These are phyloP conservation scores for Triplophysa rosa DNA, from an alignment of 2,113 vertebrate genomes.

Conservation along the genomic window DNA sequence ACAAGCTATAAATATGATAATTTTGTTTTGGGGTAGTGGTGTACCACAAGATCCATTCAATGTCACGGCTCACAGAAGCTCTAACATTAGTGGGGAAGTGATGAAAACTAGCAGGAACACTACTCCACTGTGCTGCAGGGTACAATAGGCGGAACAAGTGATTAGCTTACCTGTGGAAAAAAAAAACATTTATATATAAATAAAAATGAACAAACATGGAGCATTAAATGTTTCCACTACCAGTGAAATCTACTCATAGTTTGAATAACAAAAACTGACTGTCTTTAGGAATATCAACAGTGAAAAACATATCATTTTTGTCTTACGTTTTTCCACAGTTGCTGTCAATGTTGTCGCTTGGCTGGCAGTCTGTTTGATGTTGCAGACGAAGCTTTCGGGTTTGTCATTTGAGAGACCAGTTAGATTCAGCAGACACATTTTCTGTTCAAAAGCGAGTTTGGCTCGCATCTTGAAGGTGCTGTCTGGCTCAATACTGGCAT, in stretches of 20 bases:
- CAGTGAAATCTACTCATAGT: background rate
- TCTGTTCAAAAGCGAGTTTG: slow-evolving; percentile 48
- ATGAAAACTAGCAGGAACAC: slow-evolving; percentile 66
- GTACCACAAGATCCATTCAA: slow-evolving; percentile 48
- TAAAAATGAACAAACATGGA: background rate
- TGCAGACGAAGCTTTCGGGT: slow-evolving; percentile 67
- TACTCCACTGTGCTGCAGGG: slow-evolving; percentile 66
- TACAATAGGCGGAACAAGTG: slow-evolving; percentile 68
- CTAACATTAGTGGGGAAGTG: slow-evolving; percentile 62
- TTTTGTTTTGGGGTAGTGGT: background rate
- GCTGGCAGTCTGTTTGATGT: slow-evolving; percentile 53
- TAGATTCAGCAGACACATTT: slow-evolving; percentile 64
- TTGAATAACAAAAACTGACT: no score
- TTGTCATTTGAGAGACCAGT: slow-evolving; percentile 61
- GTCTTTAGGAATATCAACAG: no score
- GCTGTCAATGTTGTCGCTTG: slow-evolving; percentile 19
- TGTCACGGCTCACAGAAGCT: slow-evolving; percentile 57
- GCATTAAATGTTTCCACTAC: no score
- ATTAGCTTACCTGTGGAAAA: slow-evolving; percentile 62
- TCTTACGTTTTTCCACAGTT: slow-evolving; percentile 70
- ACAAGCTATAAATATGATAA: background rate
- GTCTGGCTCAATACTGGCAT: slow-evolving; percentile 53
- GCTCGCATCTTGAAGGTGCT: slow-evolving; percentile 63
- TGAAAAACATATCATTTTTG: background rate
- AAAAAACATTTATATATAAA: slow-evolving; percentile 37